phyloP scores from a whole-genome alignment of 2,888 invertebrate species.

The Caenorhabditis zanzibari region DNA sequence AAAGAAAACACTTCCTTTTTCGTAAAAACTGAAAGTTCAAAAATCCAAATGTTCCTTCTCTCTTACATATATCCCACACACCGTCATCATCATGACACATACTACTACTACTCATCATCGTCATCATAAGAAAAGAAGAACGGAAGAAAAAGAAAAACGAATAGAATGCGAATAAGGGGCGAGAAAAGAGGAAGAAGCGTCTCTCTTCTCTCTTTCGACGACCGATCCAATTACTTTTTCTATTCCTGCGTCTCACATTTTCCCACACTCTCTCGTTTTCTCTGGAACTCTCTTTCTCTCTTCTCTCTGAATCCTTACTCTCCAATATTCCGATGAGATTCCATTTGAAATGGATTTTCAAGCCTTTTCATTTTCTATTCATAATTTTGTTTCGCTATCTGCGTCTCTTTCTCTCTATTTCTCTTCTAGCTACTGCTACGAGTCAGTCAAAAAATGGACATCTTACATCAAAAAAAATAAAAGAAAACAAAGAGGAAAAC shows the following conservation, averaged over 20 bases:
- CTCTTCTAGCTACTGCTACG: constrained; percentile 5
- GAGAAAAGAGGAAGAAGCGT: constrained; percentile 31
- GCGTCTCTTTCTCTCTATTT: constrained; percentile 19
- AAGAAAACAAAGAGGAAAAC: constrained; percentile 11
- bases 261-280: constrained; percentile 17
- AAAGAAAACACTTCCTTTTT: no score
- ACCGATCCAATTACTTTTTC: constrained; percentile 55
- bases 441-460: constrained; percentile 33
- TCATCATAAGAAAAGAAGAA: background rate
- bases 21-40: no score
- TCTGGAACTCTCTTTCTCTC: constrained; percentile 31
- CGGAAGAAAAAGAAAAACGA: constrained; percentile 28
- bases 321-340: background rate
- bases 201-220: background rate
- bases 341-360: constrained; percentile 7
- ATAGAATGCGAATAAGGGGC: constrained; percentile 11
- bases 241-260: constrained; percentile 29
- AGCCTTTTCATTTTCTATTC: background rate
- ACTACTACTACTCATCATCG: background rate
- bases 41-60: background rate
- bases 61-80: no score
- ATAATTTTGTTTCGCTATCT: constrained; percentile 10
- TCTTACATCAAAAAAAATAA: background rate
- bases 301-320: constrained; percentile 12
- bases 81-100: constrained; percentile 24